Evolutionary conservation across 2,888 invertebrate genomes (phyloP), one percentile per base, ranked within the genome.

Genomic region (Lasioglossum zephyrum): DNA sequence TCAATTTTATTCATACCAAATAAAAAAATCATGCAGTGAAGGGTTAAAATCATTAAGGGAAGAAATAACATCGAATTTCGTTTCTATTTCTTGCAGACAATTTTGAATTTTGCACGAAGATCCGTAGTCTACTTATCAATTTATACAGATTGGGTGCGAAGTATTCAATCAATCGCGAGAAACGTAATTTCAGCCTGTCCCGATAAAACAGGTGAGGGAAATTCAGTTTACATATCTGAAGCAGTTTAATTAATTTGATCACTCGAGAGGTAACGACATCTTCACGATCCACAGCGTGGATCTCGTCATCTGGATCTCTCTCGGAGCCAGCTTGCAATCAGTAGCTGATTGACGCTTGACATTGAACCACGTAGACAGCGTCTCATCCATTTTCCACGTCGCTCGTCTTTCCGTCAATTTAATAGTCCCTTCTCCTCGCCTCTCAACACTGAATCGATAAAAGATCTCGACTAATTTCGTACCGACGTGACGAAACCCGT

Each of bases 331-430:
- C 70, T 63, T 44, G 78, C 63, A 75, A 76, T 83, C 79, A 57
- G 66, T 79, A 80, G 77, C 72, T 77, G 88, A 86, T 90, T 76
- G 84, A 73, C 66, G 73, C 53, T 86, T 86, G 88, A 89, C 89
- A 86, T 76, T 84, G 81, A 87, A 73, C 70, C 84, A 39, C 80
- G 76, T 72, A 77, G 83, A 78, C 83, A 63, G 75, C 57, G 60
- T 79, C 74, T 69, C 84, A 79, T 89, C 75, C 79, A 79, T 84
- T 88, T 82, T 84, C 76, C 76, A 81, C 47, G 66, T 79, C 79
- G 72, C 76, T 79, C 79, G 72, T 77, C 81, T 63, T 73, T 85
- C 31, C 81, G 74, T 70, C 84, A 73, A 81, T 84, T 88, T 89
- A 89, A 82, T 41, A 73, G 76, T 57, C 78, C 39, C 66, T 36